Base-by-base conservation (phyloP, 2,888 invertebrate genomes). In the Norana najaformis region DNA sequence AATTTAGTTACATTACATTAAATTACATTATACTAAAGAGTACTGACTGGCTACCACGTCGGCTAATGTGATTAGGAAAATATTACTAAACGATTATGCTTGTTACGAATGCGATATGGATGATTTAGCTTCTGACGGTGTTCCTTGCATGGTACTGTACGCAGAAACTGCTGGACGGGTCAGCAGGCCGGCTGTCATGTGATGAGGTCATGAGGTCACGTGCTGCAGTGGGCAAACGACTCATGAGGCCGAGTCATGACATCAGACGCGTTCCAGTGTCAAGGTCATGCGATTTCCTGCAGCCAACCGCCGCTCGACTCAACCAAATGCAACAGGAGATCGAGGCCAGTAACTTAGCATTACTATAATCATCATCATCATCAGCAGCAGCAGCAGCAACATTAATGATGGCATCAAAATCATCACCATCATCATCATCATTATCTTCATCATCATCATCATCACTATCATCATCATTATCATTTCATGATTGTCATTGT, bases 231-330 rank as follows among this genome's bases (percentile, higher is more conserved):
- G 37, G 85, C 35, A 35, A 35, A 85, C 85, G 36, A 37, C 30
- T n/a, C 6, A 2, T 16, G 69, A 69, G 69, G n/a, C 69, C 69
- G 30, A 69, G 69, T 69, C 69, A 69, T 69, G 69, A 69, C 69
- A 8, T 69, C 5, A 85, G 85, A 85, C 85, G 35, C 85, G 85
- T 85, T 85, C 36, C 85, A 85, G 85, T 37, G 85, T 85, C 85
- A 85, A 85, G 37, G 85, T 85, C 85, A 36, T 85, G 85, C 36
- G 85, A 85, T 20, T 85, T 85, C 85, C 85, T 85, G 36, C 36
- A 37, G 35, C 37, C 85, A 36, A 37, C 85, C 35, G 85, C 85
- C 37, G 85, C 85, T 85, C 35, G 85, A 85, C 85, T 85, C 85
- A 36, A 37, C 30, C 85, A 36, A 36, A 35, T 85, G 35, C 85